Evolutionary conservation across 2,888 invertebrate species (phyloP).

Genomic region (Drosophila diplacantha): DNA sequence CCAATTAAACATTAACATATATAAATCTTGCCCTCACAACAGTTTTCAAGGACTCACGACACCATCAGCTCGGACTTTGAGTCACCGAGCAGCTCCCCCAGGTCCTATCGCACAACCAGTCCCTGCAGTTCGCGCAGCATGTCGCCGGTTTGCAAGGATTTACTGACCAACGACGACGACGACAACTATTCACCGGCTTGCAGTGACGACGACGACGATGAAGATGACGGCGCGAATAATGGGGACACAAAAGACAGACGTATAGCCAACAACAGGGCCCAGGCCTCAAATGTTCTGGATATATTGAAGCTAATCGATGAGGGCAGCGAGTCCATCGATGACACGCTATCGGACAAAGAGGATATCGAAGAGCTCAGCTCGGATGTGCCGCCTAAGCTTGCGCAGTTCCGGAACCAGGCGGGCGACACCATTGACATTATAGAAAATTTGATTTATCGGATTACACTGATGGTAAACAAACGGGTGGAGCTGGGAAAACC

Average conservation of each 20-base stretch:
- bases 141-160: slow-evolving; percentile 71
- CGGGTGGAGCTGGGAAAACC: slow-evolving; percentile 74
- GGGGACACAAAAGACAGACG: slow-evolving; percentile 53
- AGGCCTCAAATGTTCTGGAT: slow-evolving; percentile 63
- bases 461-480: slow-evolving; percentile 74
- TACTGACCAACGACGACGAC: slow-evolving; percentile 60
- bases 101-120: slow-evolving; percentile 73
- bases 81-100: slow-evolving; percentile 76
- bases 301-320: slow-evolving; percentile 75
- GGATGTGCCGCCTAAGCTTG: slow-evolving; percentile 69
- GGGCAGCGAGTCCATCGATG: slow-evolving; percentile 71
- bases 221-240: slow-evolving; percentile 48
- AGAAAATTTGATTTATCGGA: slow-evolving; percentile 75
- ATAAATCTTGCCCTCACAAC: neutral
- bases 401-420: slow-evolving; percentile 54
- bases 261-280: slow-evolving; percentile 53
- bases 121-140: slow-evolving; percentile 77
- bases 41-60: slow-evolving; percentile 72
- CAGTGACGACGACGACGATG: slow-evolving; percentile 76
- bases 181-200: slow-evolving; percentile 78
- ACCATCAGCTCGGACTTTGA: slow-evolving; percentile 67
- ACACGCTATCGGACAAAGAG: slow-evolving; percentile 75
- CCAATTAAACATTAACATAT: neutral
- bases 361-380: slow-evolving; percentile 73
- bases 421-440: slow-evolving; percentile 74